Evolutionary conservation across 2,113 vertebrate species (phyloP), one percentile per base, ranked within the genome.

Genomic region (Scytalopus superciliaris): DNA sequence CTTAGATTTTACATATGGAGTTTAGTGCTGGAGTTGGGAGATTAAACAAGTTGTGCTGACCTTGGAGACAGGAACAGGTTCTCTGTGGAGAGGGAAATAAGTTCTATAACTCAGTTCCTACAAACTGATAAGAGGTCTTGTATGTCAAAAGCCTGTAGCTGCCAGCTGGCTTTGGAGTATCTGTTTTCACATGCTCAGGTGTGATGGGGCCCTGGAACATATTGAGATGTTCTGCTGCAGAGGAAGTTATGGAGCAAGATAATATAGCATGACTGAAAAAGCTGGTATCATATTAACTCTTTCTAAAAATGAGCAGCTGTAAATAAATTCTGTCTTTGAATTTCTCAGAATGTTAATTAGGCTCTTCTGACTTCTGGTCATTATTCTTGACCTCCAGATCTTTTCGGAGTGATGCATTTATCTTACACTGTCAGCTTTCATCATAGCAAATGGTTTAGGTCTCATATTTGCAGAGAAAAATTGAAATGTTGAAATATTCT

Each of bases 11-110:
- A 6, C 17, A 7, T 21, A 7, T 22, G 12, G 5, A 4, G 0
- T 1, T 79, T 69, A 2, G 31, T 25, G 35, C 12, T 68, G 42
- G 21, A 59, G 5, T 8, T 49, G 1, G 3, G 6, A 10, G 3
- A 16, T 64, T 47, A 68, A 67, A 64, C 9, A 72, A 42, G 4
- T 69, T 2, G 0, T 52, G 14, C 28, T 81, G 52, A 63, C 19
- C 25, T 49, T 64, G 37, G 49, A 76, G n/a, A 74, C 30, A 50
- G 21, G 16, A 86, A 8, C 8, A 57, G 10, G 23, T 66, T 82
- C 22, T 67, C 4, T 79, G 19, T 39, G 14, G 31, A 83, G 21
- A 73, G 22, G 33, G 21, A 59, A 57, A 21, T 8, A 69, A 63
- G 3, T 57, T 85, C 24, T 44, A 31, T 80, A 14, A 42, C 9